Conservation (phyloP, 2,113 vertebrate species). For the Naja naja region DNA sequence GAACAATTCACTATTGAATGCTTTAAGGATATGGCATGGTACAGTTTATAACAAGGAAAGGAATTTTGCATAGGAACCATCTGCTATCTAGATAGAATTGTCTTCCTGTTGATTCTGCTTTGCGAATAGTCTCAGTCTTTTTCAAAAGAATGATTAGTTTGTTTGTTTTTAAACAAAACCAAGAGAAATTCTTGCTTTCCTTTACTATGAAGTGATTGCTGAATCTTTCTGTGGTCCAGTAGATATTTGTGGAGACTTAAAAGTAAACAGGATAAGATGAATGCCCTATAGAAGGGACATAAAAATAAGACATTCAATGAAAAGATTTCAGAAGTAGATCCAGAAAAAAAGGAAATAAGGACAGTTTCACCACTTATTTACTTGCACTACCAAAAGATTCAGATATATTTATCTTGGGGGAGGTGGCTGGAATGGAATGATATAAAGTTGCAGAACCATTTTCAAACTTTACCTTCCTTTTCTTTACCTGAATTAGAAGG, state of each 20-base stretch:
- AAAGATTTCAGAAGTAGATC: neutral
- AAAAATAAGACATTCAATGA: neutral
- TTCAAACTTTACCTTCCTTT: neutral
- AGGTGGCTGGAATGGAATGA: neutral
- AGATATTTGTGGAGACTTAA: neutral
- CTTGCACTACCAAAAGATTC: neutral
- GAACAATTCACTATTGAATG: neutral
- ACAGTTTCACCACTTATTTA: neutral
- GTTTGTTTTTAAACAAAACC: too few species aligned
- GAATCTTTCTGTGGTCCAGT: neutral
- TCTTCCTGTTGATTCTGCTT: slow-evolving; percentile 1
- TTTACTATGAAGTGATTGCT: neutral
- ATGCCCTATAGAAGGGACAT: neutral
- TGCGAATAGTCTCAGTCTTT: neutral
- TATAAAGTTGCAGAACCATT: neutral
- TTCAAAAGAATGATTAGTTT: neutral
- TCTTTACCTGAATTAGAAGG: neutral
- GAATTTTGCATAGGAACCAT: neutral
- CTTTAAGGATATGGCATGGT: neutral
- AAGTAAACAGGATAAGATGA: neutral
- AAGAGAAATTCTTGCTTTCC: neutral
- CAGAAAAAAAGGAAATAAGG: neutral
- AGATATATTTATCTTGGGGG: neutral
- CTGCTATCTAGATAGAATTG: neutral
- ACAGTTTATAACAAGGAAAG: neutral